phyloP scores from a whole-genome alignment of 2,888 invertebrate genomes.

The Macrosiphum euphorbiae region DNA sequence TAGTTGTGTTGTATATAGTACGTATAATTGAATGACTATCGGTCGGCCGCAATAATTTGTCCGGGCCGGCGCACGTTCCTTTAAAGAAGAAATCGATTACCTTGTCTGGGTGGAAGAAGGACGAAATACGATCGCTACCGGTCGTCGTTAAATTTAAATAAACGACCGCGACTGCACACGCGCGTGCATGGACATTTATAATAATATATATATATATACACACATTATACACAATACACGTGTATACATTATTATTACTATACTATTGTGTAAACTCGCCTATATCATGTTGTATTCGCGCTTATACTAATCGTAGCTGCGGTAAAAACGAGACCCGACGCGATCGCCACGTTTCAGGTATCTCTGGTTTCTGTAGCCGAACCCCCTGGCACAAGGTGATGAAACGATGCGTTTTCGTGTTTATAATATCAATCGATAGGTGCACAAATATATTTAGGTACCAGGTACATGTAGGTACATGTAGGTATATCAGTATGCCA shows the following conservation, averaged over 20 bases:
- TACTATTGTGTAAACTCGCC: not conserved
- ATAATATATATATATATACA: not conserved
- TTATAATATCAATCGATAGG: not conserved
- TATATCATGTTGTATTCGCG: not conserved
- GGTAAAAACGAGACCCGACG: not conserved
- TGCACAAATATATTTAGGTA: not conserved
- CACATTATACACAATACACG: too few relatives aligned
- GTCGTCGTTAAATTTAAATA: conserved; percentile 61
- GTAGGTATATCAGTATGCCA: not conserved
- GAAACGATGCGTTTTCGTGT: not conserved
- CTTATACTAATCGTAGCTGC: not conserved
- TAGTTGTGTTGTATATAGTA: not conserved
- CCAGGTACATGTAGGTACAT: not conserved
- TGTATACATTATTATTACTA: not conserved
- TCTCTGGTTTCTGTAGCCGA: not conserved
- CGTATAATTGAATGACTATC: conserved; percentile 54
- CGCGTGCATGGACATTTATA: not conserved
- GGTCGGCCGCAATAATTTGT: conserved; percentile 56
- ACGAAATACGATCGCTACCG: conserved; percentile 62
- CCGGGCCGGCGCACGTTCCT: not conserved
- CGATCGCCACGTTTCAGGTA: not conserved
- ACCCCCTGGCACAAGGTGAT: not conserved
- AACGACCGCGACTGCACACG: conserved; percentile 28
- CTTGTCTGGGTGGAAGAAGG: conserved; percentile 26
- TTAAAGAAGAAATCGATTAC: conserved; percentile 43